Evolutionary conservation across 1,140 invertebrate genomes (phyloP).

Genomic region (Myzus persicae): DNA sequence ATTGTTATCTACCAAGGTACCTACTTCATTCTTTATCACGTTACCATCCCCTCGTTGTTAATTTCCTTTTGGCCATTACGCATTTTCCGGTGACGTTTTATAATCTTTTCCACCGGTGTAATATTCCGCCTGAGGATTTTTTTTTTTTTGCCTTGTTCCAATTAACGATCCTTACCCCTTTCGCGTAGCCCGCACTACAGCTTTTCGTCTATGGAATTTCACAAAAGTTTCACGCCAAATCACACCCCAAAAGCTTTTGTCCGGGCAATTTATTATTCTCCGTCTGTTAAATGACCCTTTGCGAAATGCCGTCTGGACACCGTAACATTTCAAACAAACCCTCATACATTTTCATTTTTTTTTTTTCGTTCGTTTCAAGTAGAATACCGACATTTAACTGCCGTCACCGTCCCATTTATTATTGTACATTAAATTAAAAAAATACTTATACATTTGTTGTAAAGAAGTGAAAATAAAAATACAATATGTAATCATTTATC

Average conservation of each 20-base stretch:
- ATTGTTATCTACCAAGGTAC: background rate
- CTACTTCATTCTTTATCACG: background rate
- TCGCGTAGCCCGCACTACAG: background rate
- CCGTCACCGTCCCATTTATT: background rate
- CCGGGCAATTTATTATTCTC: conserved; percentile 56
- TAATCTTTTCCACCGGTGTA: background rate
- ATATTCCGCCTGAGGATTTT: background rate
- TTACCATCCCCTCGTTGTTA: background rate
- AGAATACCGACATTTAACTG: conserved; percentile 43
- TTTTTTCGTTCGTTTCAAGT: conserved; percentile 14
- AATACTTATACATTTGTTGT: conserved; percentile 19
- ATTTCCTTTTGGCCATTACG: background rate
- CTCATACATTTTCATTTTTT: conserved; percentile 51
- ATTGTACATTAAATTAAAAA: conserved; percentile 36
- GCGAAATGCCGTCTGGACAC: conserved; percentile 44
- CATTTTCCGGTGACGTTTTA: conserved; percentile 1
- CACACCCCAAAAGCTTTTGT: conserved; percentile 55
- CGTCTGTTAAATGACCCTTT: conserved; percentile 57
- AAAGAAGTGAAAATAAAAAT: conserved; percentile 22
- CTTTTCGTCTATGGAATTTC: conserved; percentile 26
- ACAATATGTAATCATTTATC: conserved; percentile 31
- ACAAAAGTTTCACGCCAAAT: conserved; percentile 57
- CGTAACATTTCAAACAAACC: conserved; percentile 56
- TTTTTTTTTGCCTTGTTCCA: conserved; percentile 18
- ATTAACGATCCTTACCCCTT: conserved; percentile 24